Percentiles rank a stretch among this genome's conserved stretches.
These are phyloP conservation scores for Valencia hispanica DNA, from an alignment of 2,797 vertebrate species.

Conservation along the genomic window DNA sequence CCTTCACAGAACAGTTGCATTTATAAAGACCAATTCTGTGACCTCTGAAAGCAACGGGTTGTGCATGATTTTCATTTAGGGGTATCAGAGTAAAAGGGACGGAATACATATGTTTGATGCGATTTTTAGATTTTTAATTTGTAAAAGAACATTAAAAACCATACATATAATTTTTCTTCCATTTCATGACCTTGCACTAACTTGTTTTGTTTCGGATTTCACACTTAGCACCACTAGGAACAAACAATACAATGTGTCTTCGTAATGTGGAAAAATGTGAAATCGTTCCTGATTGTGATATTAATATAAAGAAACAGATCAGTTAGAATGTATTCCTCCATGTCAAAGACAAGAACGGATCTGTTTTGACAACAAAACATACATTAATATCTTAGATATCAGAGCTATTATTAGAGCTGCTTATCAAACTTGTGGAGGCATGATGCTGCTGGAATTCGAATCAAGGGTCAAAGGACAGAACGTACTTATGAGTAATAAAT, in stretches of 20 bases:
- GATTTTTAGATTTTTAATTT: not conserved
- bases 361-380: conserved; percentile 32
- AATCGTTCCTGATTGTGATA: not conserved
- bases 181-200: not conserved
- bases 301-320: not conserved
- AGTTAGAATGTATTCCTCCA: not conserved
- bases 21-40: not conserved
- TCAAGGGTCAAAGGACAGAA: conserved; percentile 30
- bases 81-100: not conserved
- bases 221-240: not conserved
- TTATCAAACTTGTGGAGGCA: conserved; percentile 23
- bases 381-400: conserved; percentile 29
- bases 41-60: not conserved
- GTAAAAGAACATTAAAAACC: not conserved
- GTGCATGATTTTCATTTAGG: too few relatives aligned
- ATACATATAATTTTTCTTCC: not conserved
- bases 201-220: not conserved
- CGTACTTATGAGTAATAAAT: not conserved
- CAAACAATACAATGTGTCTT: not conserved
- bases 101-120: not conserved
- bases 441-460: conserved; percentile 41
- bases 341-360: not conserved
- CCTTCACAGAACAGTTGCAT: not conserved
- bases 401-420: conserved; percentile 52
- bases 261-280: not conserved